Percentiles rank a stretch among this genome's conserved stretches.
These are phyloP conservation scores for Actenoides hombroni DNA, from an alignment of 2,113 vertebrate genomes.

Conservation along the genomic window DNA sequence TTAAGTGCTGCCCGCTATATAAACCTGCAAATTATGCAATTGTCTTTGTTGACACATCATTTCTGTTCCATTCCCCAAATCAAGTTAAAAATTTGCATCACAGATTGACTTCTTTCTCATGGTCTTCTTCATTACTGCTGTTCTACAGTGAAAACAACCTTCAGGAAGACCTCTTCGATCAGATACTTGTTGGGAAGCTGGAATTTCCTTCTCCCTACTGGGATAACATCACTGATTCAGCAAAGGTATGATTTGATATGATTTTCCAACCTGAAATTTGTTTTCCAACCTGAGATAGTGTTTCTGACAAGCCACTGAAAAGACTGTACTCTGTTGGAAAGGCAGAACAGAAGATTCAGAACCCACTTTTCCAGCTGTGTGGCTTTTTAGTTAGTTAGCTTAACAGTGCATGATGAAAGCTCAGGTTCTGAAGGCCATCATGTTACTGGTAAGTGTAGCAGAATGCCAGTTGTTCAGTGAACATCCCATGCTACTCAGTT, in stretches of 20 bases:
- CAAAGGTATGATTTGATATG: slow-evolving; percentile 80
- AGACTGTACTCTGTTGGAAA: neutral
- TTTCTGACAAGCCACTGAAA: neutral
- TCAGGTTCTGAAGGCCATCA: neutral
- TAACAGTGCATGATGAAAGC: neutral
- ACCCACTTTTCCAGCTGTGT: neutral
- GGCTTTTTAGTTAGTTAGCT: neutral
- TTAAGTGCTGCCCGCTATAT: neutral
- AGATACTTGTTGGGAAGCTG: slow-evolving; percentile 90
- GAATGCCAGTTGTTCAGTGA: neutral
- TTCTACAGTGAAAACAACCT: slow-evolving; percentile 88
- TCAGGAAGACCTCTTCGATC: slow-evolving; percentile 97
- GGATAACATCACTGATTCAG: slow-evolving; percentile 93
- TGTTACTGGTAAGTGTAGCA: neutral
- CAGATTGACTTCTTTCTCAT: neutral
- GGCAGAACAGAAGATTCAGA: neutral
- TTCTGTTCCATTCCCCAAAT: neutral
- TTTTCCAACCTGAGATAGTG: neutral
- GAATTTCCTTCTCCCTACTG: slow-evolving; percentile 97
- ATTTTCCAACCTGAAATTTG: neutral
- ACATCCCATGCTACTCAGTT: neutral
- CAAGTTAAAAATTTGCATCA: neutral
- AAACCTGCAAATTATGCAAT: neutral
- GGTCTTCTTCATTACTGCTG: neutral
- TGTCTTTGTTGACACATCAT: neutral